Conservation (phyloP, 2,888 invertebrate species). For the Baccha elongata region DNA sequence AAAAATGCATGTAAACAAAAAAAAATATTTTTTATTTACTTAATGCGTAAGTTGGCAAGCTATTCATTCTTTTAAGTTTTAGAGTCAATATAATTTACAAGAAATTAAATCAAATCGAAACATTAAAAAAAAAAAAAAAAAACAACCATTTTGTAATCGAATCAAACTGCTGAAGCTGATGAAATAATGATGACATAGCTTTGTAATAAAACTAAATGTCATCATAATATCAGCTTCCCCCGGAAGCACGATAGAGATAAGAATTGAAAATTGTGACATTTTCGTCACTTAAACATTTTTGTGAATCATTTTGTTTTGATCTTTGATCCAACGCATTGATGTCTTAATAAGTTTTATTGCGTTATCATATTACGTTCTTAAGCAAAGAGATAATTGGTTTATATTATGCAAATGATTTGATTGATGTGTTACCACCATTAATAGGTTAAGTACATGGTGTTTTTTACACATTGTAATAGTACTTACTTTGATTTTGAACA, state of each 20-base stretch:
- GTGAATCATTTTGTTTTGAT: no score
- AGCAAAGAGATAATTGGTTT: no score
- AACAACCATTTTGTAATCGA: constrained; percentile 40
- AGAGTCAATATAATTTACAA: constrained; percentile 8
- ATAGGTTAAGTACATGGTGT: no score
- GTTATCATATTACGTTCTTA: no score
- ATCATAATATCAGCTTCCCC: constrained; percentile 20
- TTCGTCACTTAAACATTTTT: no score
- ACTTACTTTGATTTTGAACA: no score
- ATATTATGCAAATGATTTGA: no score
- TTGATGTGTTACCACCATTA: no score
- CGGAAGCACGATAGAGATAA: constrained; percentile 25
- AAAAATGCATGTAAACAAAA: constrained; percentile 8
- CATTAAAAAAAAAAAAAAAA: neutral
- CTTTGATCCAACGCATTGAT: no score
- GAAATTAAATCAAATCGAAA: constrained; percentile 13
- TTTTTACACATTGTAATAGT: no score
- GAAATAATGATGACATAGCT: constrained; percentile 23
- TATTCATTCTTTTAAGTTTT: constrained; percentile 5
- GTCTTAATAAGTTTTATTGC: no score
- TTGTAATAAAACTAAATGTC: constrained; percentile 10
- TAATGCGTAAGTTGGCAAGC: constrained; percentile 22
- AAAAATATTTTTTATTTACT: constrained; percentile 24
- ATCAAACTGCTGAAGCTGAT: constrained; percentile 15
- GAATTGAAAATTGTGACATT: constrained; percentile 19